Conservation (phyloP, 2,888 invertebrate species). For the Macroteleia sp. region DNA sequence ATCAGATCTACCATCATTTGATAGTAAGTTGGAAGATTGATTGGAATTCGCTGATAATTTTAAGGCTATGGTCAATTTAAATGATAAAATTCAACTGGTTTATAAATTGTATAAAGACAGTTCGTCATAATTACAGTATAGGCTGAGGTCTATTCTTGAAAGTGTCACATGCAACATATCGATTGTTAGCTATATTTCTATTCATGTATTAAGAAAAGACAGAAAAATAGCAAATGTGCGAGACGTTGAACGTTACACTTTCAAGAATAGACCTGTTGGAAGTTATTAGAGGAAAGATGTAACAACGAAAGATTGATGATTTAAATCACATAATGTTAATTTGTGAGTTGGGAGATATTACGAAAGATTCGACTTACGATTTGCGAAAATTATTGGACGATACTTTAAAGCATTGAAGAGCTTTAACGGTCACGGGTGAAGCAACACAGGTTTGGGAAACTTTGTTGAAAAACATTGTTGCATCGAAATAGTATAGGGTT, state of each 20-base stretch:
- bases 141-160: too few relatives aligned
- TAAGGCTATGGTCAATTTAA: conserved; percentile 53
- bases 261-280: too few relatives aligned
- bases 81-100: conserved; percentile 42
- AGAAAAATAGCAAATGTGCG: too few relatives aligned
- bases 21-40: conserved; percentile 27
- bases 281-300: neutral
- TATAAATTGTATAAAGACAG: conserved; percentile 53
- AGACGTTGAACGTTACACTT: too few relatives aligned
- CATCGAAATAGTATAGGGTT: conserved; percentile 1
- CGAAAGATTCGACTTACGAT: conserved; percentile 14
- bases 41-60: conserved; percentile 54
- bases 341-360: conserved; percentile 14
- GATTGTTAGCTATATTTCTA: too few relatives aligned
- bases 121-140: neutral
- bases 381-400: conserved; percentile 7
- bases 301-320: conserved; percentile 26
- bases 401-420: conserved; percentile 7
- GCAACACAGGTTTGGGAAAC: conserved; percentile 11
- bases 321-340: conserved; percentile 27
- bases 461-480: conserved; percentile 2
- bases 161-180: too few relatives aligned
- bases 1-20: conserved; percentile 14
- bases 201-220: too few relatives aligned
- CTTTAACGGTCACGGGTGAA: neutral